Evolutionary conservation across 2,113 vertebrate species (phyloP).

Genomic region (Anguilla japonica): DNA sequence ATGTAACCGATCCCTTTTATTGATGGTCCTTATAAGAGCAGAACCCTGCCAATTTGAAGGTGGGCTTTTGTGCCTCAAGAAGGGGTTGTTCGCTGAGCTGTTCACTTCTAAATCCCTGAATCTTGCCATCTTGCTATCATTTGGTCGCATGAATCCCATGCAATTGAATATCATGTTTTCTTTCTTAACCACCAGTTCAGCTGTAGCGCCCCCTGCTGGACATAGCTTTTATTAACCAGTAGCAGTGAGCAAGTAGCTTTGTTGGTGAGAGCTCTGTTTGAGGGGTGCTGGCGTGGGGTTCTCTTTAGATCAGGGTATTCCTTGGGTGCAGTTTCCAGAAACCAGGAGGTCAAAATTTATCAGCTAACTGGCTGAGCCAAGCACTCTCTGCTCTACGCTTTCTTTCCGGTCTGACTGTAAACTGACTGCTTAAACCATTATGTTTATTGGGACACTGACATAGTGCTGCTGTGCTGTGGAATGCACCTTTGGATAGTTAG

Average conservation of each 20-base stretch:
- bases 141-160: background rate
- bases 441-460: background rate
- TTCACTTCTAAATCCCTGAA: background rate
- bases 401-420: background rate
- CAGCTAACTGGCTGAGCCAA: background rate
- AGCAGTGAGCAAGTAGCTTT: background rate
- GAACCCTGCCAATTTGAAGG: background rate
- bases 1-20: background rate
- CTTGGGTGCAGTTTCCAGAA: background rate
- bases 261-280: background rate
- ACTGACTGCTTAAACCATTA: background rate
- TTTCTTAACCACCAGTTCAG: background rate
- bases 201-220: background rate
- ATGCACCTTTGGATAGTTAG: background rate
- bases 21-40: background rate
- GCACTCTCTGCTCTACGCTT: background rate
- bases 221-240: background rate
- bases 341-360: background rate
- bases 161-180: background rate
- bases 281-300: background rate
- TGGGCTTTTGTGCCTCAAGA: background rate
- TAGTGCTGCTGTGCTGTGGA: background rate
- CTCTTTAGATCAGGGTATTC: background rate
- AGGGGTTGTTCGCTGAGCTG: background rate
- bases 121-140: background rate